phyloP scores from a whole-genome alignment of 2,113 vertebrate species.

The Capreolus pygargus region DNA sequence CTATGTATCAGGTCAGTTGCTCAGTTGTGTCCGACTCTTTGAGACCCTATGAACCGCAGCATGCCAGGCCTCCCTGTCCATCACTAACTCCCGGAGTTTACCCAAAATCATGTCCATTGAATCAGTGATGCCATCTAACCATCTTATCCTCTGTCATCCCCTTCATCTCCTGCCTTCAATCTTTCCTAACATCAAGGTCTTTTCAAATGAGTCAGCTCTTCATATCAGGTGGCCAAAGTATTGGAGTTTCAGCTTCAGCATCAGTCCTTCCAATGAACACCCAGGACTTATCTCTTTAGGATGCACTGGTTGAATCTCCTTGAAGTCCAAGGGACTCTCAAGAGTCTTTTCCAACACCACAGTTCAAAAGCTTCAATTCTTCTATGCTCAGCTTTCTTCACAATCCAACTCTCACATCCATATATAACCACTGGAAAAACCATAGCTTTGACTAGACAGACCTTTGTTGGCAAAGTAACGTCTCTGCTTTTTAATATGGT shows the following conservation, averaged over 20 bases:
- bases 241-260: background rate
- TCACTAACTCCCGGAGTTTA: background rate
- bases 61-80: background rate
- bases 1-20: background rate
- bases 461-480: background rate
- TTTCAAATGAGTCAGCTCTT: background rate
- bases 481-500: too few species aligned
- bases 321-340: background rate
- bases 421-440: background rate
- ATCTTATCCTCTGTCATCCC: background rate
- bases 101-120: background rate
- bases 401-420: background rate
- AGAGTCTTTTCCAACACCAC: background rate
- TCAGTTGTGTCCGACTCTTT: background rate
- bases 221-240: background rate
- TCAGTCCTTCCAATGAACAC: background rate
- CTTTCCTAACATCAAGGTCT: background rate
- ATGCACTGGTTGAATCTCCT: background rate
- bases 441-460: background rate
- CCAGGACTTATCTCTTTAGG: background rate
- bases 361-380: background rate
- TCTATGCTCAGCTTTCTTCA: accelerated
- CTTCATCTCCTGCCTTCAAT: background rate
- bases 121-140: background rate
- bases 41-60: accelerated